Evolutionary conservation across 2,113 vertebrate species (phyloP).

Genomic region (Hystrix brachyura): DNA sequence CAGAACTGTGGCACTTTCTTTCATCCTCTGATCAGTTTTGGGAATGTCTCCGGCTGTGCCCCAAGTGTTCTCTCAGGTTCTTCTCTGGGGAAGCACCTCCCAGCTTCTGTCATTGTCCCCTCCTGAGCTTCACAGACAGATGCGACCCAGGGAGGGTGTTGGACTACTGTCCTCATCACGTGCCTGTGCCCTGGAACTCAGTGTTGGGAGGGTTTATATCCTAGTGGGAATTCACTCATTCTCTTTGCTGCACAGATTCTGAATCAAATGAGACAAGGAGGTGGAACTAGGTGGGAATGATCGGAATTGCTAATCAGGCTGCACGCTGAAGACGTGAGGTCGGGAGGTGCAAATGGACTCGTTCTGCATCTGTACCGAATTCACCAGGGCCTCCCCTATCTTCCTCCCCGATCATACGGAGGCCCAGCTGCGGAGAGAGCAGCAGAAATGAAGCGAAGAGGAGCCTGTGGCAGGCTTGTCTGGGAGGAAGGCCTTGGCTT

Average conservation of each 20-base stretch:
- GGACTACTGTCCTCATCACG: background rate
- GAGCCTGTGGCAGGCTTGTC: rapidly evolving
- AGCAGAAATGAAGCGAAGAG: background rate
- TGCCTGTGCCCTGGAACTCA: too few species aligned
- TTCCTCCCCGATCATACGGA: too few species aligned
- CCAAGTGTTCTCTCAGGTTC: background rate
- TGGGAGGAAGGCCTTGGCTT: background rate
- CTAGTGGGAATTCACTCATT: background rate
- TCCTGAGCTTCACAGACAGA: background rate
- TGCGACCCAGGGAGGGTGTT: background rate
- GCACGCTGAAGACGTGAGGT: background rate
- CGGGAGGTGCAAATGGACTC: rapidly evolving
- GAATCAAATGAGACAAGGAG: background rate
- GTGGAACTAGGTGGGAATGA: too few species aligned
- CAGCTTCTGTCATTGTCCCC: too few species aligned
- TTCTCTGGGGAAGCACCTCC: background rate
- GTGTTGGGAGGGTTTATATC: background rate
- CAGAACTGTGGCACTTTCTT: background rate
- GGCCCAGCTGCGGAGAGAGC: too few species aligned
- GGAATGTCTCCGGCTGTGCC: too few species aligned
- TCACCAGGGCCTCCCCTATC: rapidly evolving
- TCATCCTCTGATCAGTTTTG: rapidly evolving
- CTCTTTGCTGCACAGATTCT: background rate
- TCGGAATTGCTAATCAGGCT: background rate
- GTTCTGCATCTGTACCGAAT: background rate